Conservation (phyloP, 2,113 vertebrate genomes). For the Eonycteris spelaea region DNA sequence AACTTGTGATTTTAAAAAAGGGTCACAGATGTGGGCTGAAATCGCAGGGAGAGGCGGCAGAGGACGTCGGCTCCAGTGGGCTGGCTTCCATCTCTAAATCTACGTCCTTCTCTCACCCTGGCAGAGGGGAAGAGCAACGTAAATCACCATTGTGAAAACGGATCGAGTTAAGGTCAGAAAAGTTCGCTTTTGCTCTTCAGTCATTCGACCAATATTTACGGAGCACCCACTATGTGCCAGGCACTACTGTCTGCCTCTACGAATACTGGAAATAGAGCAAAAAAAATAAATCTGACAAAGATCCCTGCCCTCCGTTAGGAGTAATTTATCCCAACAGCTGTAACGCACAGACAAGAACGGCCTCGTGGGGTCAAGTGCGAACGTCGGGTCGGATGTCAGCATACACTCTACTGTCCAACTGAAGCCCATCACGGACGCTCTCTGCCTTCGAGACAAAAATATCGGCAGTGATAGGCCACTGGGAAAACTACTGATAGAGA, state of each 20-base stretch:
- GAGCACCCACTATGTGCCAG: not conserved
- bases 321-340: not conserved
- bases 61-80: not conserved
- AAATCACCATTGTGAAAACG: not conserved
- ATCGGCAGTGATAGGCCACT: not conserved
- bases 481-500: not conserved
- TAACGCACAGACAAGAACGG: not conserved
- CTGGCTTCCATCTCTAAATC: not conserved
- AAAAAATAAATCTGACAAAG: not conserved
- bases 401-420: not conserved
- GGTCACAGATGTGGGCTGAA: not conserved
- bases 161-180: not conserved
- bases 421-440: not conserved
- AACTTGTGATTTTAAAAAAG: not conserved
- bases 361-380: not conserved
- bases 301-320: not conserved
- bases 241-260: not conserved
- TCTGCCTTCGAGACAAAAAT: slow-evolving; percentile 27
- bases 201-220: not conserved
- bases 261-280: not conserved
- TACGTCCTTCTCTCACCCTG: not conserved
- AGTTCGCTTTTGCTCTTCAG: not conserved
- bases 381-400: not conserved
- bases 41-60: not conserved
- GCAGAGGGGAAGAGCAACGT: not conserved